Percentiles rank a stretch among this genome's conserved stretches.
These are phyloP conservation scores for Lucilia cuprina DNA, from an alignment of 1,140 invertebrate species.

Conservation along the genomic window DNA sequence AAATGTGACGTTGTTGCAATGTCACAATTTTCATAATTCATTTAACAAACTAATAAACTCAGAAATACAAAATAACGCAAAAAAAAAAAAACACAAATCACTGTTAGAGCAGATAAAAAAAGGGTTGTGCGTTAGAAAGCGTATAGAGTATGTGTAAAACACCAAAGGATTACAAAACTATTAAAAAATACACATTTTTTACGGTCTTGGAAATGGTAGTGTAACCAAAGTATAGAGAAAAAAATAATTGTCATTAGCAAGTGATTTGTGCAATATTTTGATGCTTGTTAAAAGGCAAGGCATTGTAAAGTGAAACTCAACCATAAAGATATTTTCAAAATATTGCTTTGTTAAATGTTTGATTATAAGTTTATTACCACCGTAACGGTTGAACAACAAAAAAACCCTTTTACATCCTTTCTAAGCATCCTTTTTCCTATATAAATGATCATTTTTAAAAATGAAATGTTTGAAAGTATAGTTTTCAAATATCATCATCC, in stretches of 20 bases:
- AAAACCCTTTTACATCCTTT: not conserved
- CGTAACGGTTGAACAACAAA: constrained; percentile 39
- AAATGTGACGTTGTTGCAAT: not conserved
- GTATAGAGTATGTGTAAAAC: not conserved
- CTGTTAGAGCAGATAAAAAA: not conserved
- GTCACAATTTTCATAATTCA: constrained; percentile 28
- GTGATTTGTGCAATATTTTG: constrained; percentile 35
- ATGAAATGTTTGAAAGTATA: not conserved
- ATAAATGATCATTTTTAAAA: not conserved
- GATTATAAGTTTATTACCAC: constrained; percentile 60
- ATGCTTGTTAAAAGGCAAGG: not conserved
- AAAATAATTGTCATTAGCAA: constrained; percentile 24
- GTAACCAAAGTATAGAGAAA: not conserved
- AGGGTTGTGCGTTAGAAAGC: too few species aligned
- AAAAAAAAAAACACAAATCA: constrained; percentile 3
- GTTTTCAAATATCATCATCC: not conserved
- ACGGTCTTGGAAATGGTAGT: not conserved
- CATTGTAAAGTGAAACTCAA: not conserved
- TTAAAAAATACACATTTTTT: not conserved
- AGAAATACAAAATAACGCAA: not conserved
- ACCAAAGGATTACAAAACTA: constrained; percentile 30
- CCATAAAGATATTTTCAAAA: not conserved
- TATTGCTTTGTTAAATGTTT: constrained; percentile 3
- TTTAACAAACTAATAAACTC: constrained; percentile 32
- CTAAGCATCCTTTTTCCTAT: not conserved